phyloP scores from a whole-genome alignment of 2,113 vertebrate genomes.

The Peromyscus leucopus region DNA sequence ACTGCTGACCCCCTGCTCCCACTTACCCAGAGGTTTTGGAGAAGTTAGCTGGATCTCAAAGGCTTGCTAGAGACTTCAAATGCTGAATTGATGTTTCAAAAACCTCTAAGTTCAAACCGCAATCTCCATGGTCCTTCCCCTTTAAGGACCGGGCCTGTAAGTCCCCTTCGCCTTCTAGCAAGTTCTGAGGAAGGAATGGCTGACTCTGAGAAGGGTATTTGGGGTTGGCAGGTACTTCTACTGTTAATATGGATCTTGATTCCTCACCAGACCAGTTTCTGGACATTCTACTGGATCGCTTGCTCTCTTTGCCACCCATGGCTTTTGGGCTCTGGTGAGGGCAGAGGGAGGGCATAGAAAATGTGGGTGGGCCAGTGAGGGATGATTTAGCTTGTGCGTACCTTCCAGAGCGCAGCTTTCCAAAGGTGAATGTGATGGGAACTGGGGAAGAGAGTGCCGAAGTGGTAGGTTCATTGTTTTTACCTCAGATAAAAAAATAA shows the following conservation, averaged over 20 bases:
- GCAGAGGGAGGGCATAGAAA: not conserved
- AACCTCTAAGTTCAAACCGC: conserved; percentile 9
- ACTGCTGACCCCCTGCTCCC: conserved; percentile 2
- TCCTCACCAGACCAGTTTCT: conserved; percentile 10
- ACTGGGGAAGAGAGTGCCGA: not conserved
- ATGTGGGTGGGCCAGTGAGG: not conserved
- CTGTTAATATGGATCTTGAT: not conserved
- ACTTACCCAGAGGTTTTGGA: conserved; percentile 32
- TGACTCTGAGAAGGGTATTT: not conserved
- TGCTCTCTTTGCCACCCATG: not conserved
- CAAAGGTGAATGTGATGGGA: not conserved
- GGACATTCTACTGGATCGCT: not conserved
- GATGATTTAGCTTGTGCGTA: not conserved
- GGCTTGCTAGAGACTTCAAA: conserved; percentile 14
- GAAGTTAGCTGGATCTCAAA: conserved; percentile 61
- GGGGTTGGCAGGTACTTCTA: not conserved
- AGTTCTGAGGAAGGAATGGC: not conserved
- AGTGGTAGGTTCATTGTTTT: not conserved
- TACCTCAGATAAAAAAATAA: not conserved
- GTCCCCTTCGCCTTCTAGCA: not conserved
- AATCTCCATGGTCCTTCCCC: conserved; percentile 23
- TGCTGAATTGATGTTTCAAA: conserved; percentile 36
- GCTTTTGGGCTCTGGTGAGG: not conserved
- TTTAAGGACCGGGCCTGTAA: not conserved
- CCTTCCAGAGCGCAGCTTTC: not conserved